phyloP scores from a whole-genome alignment of 1,140 invertebrate species.

The Drosophila trapezifrons region DNA sequence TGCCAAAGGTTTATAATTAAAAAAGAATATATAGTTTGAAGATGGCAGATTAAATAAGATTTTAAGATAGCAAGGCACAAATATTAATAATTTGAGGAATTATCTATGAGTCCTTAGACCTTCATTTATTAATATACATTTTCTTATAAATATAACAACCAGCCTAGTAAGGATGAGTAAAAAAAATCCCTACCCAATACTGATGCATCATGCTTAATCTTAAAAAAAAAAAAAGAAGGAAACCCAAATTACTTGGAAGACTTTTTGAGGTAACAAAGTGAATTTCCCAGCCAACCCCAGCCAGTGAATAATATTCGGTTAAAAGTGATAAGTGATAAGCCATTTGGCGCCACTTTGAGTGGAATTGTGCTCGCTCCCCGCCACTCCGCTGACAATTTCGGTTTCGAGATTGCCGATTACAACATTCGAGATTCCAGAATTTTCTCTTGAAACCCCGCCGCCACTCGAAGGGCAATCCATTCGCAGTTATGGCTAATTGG shows the following conservation, averaged over 20 bases:
- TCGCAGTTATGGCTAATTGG: slow-evolving; percentile 42
- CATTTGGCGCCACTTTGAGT: slow-evolving; percentile 45
- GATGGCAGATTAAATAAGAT: too few species aligned
- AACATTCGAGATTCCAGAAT: slow-evolving; percentile 22
- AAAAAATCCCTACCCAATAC: not conserved
- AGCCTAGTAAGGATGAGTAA: not conserved
- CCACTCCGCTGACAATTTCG: slow-evolving; percentile 16
- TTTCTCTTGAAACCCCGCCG: not conserved
- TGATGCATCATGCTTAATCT: slow-evolving; percentile 19
- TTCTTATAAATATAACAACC: not conserved
- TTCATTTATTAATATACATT: not conserved
- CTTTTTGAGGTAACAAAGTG: slow-evolving; percentile 5
- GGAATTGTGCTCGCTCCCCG: slow-evolving; percentile 6
- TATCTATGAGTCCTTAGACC: too few species aligned
- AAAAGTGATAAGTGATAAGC: slow-evolving; percentile 48
- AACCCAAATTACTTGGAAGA: too few species aligned
- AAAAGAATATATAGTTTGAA: too few species aligned
- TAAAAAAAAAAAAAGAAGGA: not conserved
- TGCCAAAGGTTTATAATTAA: too few species aligned
- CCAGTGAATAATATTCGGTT: slow-evolving; percentile 33
- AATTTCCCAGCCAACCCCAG: slow-evolving; percentile 23
- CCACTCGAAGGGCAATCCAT: slow-evolving; percentile 28
- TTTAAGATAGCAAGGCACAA: too few species aligned
- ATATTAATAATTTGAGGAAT: too few species aligned
- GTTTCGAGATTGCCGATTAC: slow-evolving; percentile 11